Evolutionary conservation across 2,888 invertebrate genomes (phyloP).

Genomic region (Cylloceria caligata): DNA sequence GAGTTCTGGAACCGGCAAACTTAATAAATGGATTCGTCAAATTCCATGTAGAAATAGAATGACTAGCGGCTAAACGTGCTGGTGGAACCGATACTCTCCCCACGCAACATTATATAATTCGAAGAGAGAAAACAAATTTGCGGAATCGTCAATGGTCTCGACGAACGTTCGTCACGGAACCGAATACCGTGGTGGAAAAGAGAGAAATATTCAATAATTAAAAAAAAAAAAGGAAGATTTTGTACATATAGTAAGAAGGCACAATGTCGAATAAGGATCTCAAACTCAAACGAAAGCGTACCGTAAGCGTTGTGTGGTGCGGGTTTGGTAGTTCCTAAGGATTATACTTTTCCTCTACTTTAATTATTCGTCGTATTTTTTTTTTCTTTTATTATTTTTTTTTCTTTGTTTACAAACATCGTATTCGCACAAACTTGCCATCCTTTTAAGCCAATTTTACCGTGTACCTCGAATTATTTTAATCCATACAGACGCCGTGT

Average conservation of each 20-base stretch:
- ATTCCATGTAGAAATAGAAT: conserved; percentile 30
- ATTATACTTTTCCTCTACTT: conserved; percentile 57
- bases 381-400: too few relatives aligned
- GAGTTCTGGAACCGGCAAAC: conserved; percentile 33
- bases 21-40: conserved; percentile 38
- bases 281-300: conserved; percentile 64
- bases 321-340: conserved; percentile 66
- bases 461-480: conserved; percentile 59
- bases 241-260: conserved; percentile 68
- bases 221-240: conserved; percentile 51
- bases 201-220: conserved; percentile 18
- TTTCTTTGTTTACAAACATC: conserved; percentile 56
- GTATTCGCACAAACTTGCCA: conserved; percentile 76
- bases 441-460: conserved; percentile 66
- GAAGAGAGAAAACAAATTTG: neutral
- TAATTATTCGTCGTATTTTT: conserved; percentile 39
- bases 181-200: conserved; percentile 33
- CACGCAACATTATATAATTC: neutral
- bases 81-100: conserved; percentile 13
- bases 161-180: neutral
- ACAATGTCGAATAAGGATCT: conserved; percentile 70
- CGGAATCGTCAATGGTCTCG: conserved; percentile 5
- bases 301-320: conserved; percentile 58
- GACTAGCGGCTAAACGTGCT: conserved; percentile 6
- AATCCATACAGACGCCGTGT: conserved; percentile 38